phyloP scores from a whole-genome alignment of 2,113 vertebrate species.

The Coreoperca whiteheadi region DNA sequence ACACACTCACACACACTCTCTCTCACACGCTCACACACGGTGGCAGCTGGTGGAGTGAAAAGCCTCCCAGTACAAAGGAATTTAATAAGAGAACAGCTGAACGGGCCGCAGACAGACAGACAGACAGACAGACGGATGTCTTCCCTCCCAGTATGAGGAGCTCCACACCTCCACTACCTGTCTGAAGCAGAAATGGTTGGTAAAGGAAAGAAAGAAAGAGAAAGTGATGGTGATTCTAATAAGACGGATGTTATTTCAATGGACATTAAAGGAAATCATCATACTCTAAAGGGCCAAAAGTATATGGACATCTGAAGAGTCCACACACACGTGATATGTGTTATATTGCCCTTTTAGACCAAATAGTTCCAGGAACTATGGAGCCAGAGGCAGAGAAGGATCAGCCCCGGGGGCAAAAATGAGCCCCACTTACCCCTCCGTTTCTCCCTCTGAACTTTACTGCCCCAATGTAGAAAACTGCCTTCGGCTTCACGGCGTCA shows the following conservation, averaged over 20 bases:
- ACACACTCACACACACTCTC: constrained; percentile 34
- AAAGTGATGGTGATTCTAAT: too few species aligned
- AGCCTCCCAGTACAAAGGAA: constrained; percentile 71
- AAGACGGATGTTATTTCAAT: too few species aligned
- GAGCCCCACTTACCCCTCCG: too few species aligned
- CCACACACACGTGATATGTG: background rate
- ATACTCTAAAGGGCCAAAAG: background rate
- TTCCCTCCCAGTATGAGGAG: background rate
- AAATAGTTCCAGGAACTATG: background rate
- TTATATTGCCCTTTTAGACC: too few species aligned
- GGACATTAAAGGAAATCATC: too few species aligned
- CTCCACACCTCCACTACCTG: constrained; percentile 6
- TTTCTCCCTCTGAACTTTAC: background rate
- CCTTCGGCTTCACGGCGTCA: too few species aligned
- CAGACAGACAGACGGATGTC: background rate
- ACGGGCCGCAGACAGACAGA: background rate
- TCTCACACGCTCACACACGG: constrained; percentile 32
- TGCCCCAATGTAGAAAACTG: too few species aligned
- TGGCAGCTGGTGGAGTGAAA: constrained; percentile 79
- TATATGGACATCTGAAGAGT: background rate
- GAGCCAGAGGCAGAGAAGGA: background rate
- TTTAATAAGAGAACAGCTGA: constrained; percentile 77
- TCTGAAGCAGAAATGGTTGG: too few species aligned
- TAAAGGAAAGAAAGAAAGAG: too few species aligned
- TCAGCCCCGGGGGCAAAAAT: background rate